phyloP scores from a whole-genome alignment of 2,888 invertebrate genomes.

The Teleiodes luculella region DNA sequence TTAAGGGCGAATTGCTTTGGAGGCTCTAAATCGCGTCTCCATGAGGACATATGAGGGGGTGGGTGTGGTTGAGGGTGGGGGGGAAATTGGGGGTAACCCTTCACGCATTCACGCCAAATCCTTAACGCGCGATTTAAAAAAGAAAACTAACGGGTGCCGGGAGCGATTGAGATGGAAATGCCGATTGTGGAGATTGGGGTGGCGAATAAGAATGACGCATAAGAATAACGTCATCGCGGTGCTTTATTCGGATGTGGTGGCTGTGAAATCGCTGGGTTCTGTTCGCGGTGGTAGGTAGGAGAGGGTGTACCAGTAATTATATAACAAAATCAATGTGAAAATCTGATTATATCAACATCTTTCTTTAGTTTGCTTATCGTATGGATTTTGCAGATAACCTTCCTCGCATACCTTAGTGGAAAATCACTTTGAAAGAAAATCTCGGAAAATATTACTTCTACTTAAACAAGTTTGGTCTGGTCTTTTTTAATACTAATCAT shows the following conservation, averaged over 20 bases:
- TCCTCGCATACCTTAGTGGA: too few species aligned
- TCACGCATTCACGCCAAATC: slow-evolving; percentile 74
- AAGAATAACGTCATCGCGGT: slow-evolving; percentile 7
- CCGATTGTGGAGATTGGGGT: slow-evolving; percentile 60
- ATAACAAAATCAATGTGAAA: too few species aligned
- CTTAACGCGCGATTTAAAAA: slow-evolving; percentile 78
- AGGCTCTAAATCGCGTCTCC: slow-evolving; percentile 45
- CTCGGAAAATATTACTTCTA: too few species aligned
- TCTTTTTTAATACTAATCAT: too few species aligned
- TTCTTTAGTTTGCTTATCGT: too few species aligned
- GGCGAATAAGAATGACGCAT: slow-evolving; percentile 7
- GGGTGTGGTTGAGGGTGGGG: slow-evolving; percentile 23
- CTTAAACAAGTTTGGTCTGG: too few species aligned
- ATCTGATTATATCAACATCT: too few species aligned
- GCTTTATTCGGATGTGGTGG: slow-evolving; percentile 1
- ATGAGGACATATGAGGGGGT: slow-evolving; percentile 68
- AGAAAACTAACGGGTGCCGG: slow-evolving; percentile 71
- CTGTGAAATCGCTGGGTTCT: background rate
- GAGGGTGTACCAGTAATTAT: too few species aligned
- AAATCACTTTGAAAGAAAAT: too few species aligned
- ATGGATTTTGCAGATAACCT: too few species aligned
- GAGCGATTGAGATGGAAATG: slow-evolving; percentile 73
- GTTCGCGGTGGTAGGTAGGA: background rate
- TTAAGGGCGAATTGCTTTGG: slow-evolving; percentile 45
- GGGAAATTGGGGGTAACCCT: slow-evolving; percentile 57